Percentiles rank a stretch among this genome's conserved stretches.
phyloP scores from a whole-genome alignment of 2,113 vertebrate species.

The Tinamus guttatus region DNA sequence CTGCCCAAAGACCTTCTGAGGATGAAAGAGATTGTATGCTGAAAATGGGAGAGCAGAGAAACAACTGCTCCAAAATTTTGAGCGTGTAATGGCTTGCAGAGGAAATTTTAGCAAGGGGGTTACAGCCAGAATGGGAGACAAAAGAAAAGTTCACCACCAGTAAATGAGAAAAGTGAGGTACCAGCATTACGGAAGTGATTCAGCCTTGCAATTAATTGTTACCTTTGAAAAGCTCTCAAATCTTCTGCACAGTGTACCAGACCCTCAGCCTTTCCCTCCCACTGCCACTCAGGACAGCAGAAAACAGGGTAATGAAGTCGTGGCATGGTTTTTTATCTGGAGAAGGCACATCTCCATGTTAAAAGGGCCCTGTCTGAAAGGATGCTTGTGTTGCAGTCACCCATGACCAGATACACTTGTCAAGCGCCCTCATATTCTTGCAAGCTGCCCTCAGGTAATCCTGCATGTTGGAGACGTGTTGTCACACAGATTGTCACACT shows the following conservation, averaged over 20 bases:
- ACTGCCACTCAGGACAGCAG: not conserved
- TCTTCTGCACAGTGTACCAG: not conserved
- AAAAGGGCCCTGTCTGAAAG: not conserved
- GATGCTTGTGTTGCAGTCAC: not conserved
- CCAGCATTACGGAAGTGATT: not conserved
- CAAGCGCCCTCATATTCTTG: not conserved
- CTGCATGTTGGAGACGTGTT: not conserved
- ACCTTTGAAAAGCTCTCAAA: not conserved
- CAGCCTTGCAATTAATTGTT: accelerated
- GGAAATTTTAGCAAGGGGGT: not conserved
- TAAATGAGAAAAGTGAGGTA: not conserved
- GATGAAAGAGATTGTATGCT: not conserved
- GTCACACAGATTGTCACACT: not conserved
- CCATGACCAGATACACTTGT: not conserved
- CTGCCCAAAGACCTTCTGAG: not conserved
- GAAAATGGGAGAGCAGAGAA: not conserved
- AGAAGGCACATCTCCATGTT: not conserved
- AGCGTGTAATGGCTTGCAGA: not conserved
- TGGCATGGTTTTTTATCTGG: accelerated
- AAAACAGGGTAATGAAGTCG: not conserved
- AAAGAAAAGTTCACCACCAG: not conserved
- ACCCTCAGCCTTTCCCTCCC: not conserved
- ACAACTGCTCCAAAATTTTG: not conserved
- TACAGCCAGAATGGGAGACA: not conserved
- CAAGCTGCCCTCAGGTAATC: not conserved